A percentile compares a stretch with the other conserved stretches of the same genome.
Evolutionary conservation across 2,113 vertebrate species (phyloP).

Genomic region (Micronisus gabar): DNA sequence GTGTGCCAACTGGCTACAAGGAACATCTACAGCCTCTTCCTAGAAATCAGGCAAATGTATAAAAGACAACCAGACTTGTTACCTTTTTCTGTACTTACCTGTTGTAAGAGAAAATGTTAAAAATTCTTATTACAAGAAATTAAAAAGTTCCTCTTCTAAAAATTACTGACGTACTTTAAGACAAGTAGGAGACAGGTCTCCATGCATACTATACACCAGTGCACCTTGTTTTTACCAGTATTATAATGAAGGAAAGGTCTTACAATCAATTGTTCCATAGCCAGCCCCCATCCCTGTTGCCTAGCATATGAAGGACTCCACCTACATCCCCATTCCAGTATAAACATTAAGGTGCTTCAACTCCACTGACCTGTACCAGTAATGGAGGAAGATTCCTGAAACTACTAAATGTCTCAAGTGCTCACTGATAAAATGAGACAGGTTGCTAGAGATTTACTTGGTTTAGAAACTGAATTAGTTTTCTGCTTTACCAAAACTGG

Average conservation of each 20-base stretch:
- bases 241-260: neutral
- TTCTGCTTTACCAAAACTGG: neutral
- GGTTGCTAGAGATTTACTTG: neutral
- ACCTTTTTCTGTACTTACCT: too few species aligned
- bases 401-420: neutral
- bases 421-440: neutral
- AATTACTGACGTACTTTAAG: neutral
- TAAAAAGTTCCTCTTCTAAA: neutral
- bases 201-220: neutral
- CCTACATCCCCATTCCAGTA: neutral
- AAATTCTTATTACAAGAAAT: neutral
- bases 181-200: neutral
- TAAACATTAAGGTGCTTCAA: neutral
- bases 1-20: neutral
- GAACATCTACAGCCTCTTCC: neutral
- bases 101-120: neutral
- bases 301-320: neutral
- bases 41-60: neutral
- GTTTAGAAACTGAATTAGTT: neutral
- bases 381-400: neutral
- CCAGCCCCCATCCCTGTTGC: neutral
- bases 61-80: neutral
- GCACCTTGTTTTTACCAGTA: neutral
- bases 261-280: neutral
- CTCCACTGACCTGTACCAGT: neutral